phyloP scores from a whole-genome alignment of 2,113 vertebrate genomes.

The Passer montanus region DNA sequence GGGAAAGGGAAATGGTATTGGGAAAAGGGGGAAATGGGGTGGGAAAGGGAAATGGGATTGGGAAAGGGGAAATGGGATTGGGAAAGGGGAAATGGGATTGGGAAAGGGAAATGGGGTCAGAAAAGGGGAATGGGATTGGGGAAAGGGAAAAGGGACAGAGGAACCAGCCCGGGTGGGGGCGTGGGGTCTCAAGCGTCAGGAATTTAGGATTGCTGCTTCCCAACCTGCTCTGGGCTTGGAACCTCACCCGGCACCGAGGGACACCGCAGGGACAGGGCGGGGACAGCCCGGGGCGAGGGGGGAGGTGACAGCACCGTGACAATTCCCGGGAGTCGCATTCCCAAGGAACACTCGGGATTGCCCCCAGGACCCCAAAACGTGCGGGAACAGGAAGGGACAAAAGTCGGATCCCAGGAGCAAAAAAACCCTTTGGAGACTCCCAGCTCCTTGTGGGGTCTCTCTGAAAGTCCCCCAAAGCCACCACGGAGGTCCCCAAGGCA shows the following conservation, averaged over 20 bases:
- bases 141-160: background rate
- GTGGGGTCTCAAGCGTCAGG: constrained; percentile 1
- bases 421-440: background rate
- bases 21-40: too few relatives aligned
- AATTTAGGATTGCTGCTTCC: constrained; percentile 74
- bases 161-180: background rate
- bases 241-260: background rate
- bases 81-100: background rate
- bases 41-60: too few relatives aligned
- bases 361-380: background rate
- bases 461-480: background rate
- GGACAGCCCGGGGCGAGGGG: rapidly evolving
- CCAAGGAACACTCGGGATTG: background rate
- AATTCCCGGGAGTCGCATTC: background rate
- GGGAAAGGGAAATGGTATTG: background rate
- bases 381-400: background rate
- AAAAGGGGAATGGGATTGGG: too few relatives aligned
- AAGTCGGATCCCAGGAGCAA: background rate
- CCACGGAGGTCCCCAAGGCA: background rate
- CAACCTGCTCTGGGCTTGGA: background rate
- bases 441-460: background rate
- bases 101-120: background rate
- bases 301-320: background rate
- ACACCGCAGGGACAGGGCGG: background rate
- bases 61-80: background rate